Conservation (phyloP, 2,797 vertebrate genomes). For the Anabas testudineus region DNA sequence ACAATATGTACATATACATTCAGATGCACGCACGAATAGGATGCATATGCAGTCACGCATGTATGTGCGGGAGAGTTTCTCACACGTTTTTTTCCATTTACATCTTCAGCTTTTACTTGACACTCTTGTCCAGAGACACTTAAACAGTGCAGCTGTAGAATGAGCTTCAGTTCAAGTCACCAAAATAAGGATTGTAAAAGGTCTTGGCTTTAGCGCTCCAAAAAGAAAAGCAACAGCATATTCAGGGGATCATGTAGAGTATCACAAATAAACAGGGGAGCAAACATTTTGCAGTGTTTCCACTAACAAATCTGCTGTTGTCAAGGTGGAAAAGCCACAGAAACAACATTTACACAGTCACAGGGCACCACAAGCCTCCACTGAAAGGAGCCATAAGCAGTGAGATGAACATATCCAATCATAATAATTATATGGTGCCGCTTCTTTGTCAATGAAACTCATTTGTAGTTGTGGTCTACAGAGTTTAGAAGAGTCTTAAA, state of each 20-base stretch:
- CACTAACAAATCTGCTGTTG: slow-evolving; percentile 15
- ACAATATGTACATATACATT: slow-evolving; percentile 33
- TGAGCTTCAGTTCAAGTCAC: slow-evolving; percentile 19
- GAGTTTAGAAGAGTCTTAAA: no score
- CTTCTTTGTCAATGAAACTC: no score
- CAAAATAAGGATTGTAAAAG: slow-evolving; percentile 13
- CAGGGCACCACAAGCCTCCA: background rate
- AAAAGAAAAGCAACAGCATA: background rate
- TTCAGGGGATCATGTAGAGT: background rate
- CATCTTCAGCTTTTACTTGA: slow-evolving; percentile 28
- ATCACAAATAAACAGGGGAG: slow-evolving; percentile 8
- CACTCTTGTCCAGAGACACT: slow-evolving; percentile 41
- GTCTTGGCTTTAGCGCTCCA: background rate
- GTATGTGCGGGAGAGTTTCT: slow-evolving; percentile 23
- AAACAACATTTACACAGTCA: background rate
- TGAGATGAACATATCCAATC: background rate
- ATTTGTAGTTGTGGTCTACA: background rate
- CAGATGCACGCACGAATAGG: slow-evolving; percentile 51
- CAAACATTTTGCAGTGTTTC: slow-evolving; percentile 24
- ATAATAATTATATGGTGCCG: no score
- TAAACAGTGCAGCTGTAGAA: slow-evolving; percentile 14
- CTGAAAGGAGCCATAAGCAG: background rate
- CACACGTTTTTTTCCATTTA: slow-evolving; percentile 65
- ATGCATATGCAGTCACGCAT: slow-evolving; percentile 48
- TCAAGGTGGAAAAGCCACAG: slow-evolving; percentile 1